Base-by-base conservation (phyloP, 1,140 invertebrate genomes). In the Bursaphelenchus mucronatus region DNA sequence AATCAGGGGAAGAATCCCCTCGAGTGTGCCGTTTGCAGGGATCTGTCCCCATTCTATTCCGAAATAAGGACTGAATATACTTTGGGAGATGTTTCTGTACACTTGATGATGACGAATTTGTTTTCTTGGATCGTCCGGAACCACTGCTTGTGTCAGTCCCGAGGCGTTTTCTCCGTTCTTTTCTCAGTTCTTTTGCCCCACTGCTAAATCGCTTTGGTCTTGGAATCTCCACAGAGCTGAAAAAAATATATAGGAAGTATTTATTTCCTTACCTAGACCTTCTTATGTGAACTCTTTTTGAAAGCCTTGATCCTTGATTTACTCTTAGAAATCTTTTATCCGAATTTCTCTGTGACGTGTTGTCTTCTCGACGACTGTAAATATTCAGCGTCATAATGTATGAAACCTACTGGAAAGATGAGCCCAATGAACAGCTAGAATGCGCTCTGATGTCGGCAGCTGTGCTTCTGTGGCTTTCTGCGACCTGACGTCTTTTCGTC, bases 21-120 rank as follows among this genome's bases (percentile, higher is more conserved):
- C 64, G 47, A 55, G 51, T 47, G 56, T 79, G 76, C n/a, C 76
- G 68, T 68, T 81, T 81, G 69, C 76, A 78, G 9, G 77, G 74
- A 63, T 82, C 76, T 39, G 78, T 79, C 41, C 77, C 77, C 77
- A 79, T 79, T 43, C 78, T 56, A 10, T 76, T 75, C 46, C 78
- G 63, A 51, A 80, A 80, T 17, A 80, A 56, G 10, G 76, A 78
- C 47, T 78, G 72, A 41, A 80, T 80, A 57, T 80, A 80, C 57
- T 77, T 77, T 4, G 78, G 78, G 17, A 80, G 61, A 56, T 80
- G 79, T 45, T 81, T 80, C 13, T 80, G 79, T 15, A 80, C 30
- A 59, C 11, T 59, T 40, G 11, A 63, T 46, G 59, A 64, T 11
- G 73, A 76, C 30, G 73, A 72, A 51, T 61, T 72, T 51, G 73